Percentiles rank a stretch among this genome's conserved stretches.
phyloP scores from a whole-genome alignment of 1,140 invertebrate species.

The Bombus superbus region DNA sequence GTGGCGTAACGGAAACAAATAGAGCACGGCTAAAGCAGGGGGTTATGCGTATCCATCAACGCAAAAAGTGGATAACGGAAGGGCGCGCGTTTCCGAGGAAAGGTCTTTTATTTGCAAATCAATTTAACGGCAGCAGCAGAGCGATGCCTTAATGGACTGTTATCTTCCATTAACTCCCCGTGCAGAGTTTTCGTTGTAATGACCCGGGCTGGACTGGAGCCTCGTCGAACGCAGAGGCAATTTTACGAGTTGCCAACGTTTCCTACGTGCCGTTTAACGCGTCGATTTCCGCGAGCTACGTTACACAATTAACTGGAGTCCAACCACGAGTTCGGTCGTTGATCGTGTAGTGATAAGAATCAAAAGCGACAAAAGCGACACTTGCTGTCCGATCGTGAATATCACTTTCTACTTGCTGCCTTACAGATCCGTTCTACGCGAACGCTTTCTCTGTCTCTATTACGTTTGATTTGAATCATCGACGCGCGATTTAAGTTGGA shows the following conservation, averaged over 20 bases:
- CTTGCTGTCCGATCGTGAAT: neutral
- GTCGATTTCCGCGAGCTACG: neutral
- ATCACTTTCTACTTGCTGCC: neutral
- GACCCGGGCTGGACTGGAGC: neutral
- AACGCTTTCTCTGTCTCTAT: too few relatives aligned
- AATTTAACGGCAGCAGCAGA: slow-evolving; percentile 33
- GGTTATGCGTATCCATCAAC: slow-evolving; percentile 38
- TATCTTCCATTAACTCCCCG: slow-evolving; percentile 40
- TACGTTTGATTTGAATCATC: too few relatives aligned
- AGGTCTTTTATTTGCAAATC: slow-evolving; percentile 46
- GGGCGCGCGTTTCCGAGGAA: neutral
- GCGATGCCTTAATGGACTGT: slow-evolving; percentile 41
- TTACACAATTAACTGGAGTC: neutral
- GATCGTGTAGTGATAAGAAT: neutral
- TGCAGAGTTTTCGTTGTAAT: slow-evolving; percentile 25
- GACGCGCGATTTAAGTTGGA: too few relatives aligned
- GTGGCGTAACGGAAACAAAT: neutral
- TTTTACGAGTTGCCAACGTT: slow-evolving; percentile 24
- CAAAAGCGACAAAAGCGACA: neutral
- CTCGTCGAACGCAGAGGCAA: neutral
- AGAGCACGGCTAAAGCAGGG: neutral
- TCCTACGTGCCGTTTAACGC: neutral
- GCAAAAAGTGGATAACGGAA: slow-evolving; percentile 13
- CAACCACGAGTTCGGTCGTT: neutral
- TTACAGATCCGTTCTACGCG: neutral